phyloP scores from a whole-genome alignment of 2,888 invertebrate genomes.

The Mythimna impura region DNA sequence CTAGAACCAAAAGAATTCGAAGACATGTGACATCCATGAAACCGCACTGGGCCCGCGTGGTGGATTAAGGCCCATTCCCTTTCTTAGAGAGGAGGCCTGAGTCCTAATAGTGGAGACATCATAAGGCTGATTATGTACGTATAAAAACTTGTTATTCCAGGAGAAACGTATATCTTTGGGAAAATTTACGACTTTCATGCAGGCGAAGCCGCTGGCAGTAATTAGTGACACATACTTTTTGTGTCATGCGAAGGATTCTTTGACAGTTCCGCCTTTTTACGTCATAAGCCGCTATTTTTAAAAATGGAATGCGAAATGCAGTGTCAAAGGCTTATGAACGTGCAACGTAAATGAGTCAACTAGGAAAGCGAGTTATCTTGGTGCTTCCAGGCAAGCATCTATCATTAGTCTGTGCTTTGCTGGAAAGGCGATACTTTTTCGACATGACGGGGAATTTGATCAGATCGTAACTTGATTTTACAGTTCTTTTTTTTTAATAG shows the following conservation, averaged over 20 bases:
- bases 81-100: no score
- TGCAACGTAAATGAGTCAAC: slow-evolving; percentile 28
- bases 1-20: no score
- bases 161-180: no score
- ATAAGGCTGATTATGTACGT: no score
- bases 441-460: background rate
- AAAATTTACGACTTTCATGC: no score
- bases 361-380: slow-evolving; percentile 34
- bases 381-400: slow-evolving; percentile 15
- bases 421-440: slow-evolving; percentile 14
- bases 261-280: slow-evolving; percentile 7
- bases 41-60: no score
- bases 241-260: background rate
- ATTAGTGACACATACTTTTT: slow-evolving; percentile 10
- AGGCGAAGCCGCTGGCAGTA: no score
- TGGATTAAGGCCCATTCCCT: no score
- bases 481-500: background rate
- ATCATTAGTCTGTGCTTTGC: slow-evolving; percentile 29
- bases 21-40: no score
- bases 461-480: background rate
- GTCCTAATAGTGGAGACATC: no score
- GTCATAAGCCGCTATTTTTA: slow-evolving; percentile 31
- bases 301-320: slow-evolving; percentile 18
- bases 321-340: slow-evolving; percentile 39
- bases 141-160: no score